Evolutionary conservation across 2,888 invertebrate genomes (phyloP), one percentile per base, ranked within the genome.

Genomic region (Drosophila kanekoi): DNA sequence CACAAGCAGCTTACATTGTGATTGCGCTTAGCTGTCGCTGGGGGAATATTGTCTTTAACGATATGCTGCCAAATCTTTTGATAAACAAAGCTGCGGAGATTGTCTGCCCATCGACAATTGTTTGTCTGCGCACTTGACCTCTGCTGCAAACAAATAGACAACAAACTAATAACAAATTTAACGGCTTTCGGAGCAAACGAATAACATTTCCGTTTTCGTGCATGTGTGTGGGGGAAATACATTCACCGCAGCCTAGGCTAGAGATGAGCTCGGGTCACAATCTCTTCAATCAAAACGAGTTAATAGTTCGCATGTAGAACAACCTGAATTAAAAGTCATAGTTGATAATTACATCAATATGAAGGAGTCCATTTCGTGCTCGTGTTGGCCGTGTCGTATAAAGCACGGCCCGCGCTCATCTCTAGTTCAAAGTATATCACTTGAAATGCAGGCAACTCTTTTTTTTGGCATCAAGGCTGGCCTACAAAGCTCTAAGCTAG

Each of bases 181-280:
- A 85, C 87, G 71, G 79, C 76, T 82, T 75, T 82, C 37, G 75
- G 81, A 72, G 65, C 78, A 69, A 58, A 59, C 63, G 53, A 61
- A 87, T 64, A 85, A 79, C 77, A 87, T 83, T 83, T 83, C 83
- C 88, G 83, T 87, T 87, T 71, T 53, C 69, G 37, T 56, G 56
- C 49, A 49, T 54, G 49, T 74, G 74, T 74, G 78, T 65, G 70
- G 79, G 87, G 88, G 80, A 82, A 74, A 87, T 79, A 87, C 86
- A 83, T 83, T 83, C 83, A 83, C 86, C 80, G 8, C 71, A 74
- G 28, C 62, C 40, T 52, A 38, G 51, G 48, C 28, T 28, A 28
- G 1, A 28, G 28, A 28, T 28, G 28, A 8, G 28, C 8, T 0
- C 8, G 28, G 8, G 2, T 28, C 8, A 28, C 28, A 8, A 28